Evolutionary conservation across 2,888 invertebrate genomes (phyloP), one percentile per base, ranked within the genome.

Genomic region (Limnephilus auricula): DNA sequence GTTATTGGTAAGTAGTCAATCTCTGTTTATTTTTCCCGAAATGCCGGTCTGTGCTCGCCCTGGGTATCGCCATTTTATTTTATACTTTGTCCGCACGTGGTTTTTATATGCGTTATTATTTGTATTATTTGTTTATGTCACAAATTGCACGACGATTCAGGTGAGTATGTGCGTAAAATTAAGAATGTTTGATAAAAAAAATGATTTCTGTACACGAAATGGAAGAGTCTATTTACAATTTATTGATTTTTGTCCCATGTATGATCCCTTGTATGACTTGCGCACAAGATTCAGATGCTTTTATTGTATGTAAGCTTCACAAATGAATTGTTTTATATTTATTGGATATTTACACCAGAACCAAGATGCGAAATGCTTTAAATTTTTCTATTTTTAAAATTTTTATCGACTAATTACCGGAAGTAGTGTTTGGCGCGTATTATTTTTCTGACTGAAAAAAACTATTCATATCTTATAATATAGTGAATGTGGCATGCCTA

Each of bases 1-100:
- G 96, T 98, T 96, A 98, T 98, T 96, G 98, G 98, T 98, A 95
- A 97, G 97, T 95, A 94, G 30, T 89, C 89, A 78, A 83, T 91
- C 79, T 92, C 92, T 80, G 13, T 91, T 91, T 85, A 86, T 90
- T 89, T 91, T 92, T 86, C 3, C 83, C 90, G n/a, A 87, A 90
- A 80, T 37, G 82, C 86, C 86, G 86, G 86, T 65, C 65, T 65
- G 30, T 65, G 90, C 90, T 83, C 82, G 40, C 87, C 79, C 83
- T 85, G 30, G 34, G 65, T 83, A 87, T 80, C 90, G 90, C 90
- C 90, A 90, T 89, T 93, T 92, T 91, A 86, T 79, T 79, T 90
- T 85, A 93, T 90, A 45, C 79, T 79, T 86, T 90, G 40, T 87
- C 90, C 89, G 93, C 91, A 87, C 93, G 89, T 92, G 91, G 80